These are phyloP conservation scores for Anser brachyrhynchus DNA, from an alignment of 2,113 vertebrate species.

Conservation along the genomic window DNA sequence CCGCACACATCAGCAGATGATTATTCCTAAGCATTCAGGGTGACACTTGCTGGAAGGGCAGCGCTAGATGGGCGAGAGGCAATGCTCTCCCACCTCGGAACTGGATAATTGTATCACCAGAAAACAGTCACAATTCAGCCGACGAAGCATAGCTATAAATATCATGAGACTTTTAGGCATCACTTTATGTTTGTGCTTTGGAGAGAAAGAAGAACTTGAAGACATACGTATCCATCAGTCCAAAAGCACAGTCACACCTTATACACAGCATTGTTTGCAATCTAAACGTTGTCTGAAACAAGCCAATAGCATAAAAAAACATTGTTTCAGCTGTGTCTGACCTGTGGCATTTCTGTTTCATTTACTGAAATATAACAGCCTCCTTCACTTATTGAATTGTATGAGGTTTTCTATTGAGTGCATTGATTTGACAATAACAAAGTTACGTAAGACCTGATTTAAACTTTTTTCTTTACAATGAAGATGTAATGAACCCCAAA, in stretches of 20 bases:
- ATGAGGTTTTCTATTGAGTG: background rate
- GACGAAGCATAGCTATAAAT: background rate
- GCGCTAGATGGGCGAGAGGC: background rate
- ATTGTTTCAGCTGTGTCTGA: background rate
- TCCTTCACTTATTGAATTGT: background rate
- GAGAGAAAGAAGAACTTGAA: background rate
- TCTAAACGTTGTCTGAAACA: background rate
- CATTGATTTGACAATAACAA: background rate
- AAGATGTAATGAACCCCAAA: background rate
- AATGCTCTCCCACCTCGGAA: background rate
- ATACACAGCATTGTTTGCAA: background rate
- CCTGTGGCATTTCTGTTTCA: background rate
- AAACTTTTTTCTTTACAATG: background rate
- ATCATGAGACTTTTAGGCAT: background rate
- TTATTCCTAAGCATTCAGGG: slow-evolving; percentile 76
- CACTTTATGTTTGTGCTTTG: background rate
- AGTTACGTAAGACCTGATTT: background rate
- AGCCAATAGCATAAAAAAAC: background rate
- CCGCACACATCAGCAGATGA: slow-evolving; percentile 77
- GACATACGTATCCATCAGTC: background rate
- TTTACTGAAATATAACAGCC: background rate
- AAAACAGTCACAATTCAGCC: background rate
- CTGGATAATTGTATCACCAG: background rate
- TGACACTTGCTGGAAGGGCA: background rate
- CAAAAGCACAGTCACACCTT: background rate